A percentile compares a stretch with the other conserved stretches of the same genome.
These are phyloP conservation scores for Drosophila nr. perissopoda DNA, from an alignment of 2,888 invertebrate genomes.

Conservation along the genomic window DNA sequence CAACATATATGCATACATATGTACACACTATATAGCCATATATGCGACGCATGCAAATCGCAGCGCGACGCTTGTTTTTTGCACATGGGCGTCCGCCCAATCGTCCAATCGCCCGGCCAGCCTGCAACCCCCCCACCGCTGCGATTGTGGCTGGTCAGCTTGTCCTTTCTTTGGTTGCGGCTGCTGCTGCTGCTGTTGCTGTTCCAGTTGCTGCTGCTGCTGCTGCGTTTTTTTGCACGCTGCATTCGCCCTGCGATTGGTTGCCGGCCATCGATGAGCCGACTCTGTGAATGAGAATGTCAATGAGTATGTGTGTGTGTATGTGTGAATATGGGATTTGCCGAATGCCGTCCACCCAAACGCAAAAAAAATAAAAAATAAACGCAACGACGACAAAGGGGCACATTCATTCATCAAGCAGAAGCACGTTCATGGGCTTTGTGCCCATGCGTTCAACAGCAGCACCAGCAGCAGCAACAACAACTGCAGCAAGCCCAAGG, in stretches of 20 bases:
- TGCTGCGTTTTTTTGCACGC: slow-evolving; percentile 75
- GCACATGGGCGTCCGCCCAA: slow-evolving; percentile 52
- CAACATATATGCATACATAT: slow-evolving; percentile 15
- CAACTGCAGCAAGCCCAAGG: slow-evolving; percentile 36
- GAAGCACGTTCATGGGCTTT: slow-evolving; percentile 27
- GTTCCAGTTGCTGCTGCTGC: slow-evolving; percentile 31
- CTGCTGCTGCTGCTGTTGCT: slow-evolving; percentile 25
- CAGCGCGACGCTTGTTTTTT: slow-evolving; percentile 38
- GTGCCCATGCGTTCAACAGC: slow-evolving; percentile 41
- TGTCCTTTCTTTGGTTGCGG: slow-evolving; percentile 49
- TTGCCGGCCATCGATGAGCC: slow-evolving; percentile 73
- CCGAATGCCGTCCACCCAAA: slow-evolving; percentile 40
- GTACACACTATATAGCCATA: slow-evolving; percentile 13
- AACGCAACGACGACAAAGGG: slow-evolving; percentile 28
- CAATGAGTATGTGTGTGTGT: neutral
- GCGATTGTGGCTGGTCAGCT: slow-evolving; percentile 67
- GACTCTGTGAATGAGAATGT: slow-evolving; percentile 14
- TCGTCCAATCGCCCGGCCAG: slow-evolving; percentile 6
- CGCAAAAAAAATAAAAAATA: slow-evolving; percentile 8
- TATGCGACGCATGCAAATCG: slow-evolving; percentile 76
- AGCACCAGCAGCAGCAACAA: slow-evolving; percentile 19
- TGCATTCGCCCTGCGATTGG: slow-evolving; percentile 77
- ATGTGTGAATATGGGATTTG: slow-evolving; percentile 7
- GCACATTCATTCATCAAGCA: slow-evolving; percentile 54
- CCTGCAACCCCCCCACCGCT: slow-evolving; percentile 6